Evolutionary conservation across 2,888 invertebrate genomes (phyloP), one percentile per base, ranked within the genome.

Genomic region (Campaea margaritaria): DNA sequence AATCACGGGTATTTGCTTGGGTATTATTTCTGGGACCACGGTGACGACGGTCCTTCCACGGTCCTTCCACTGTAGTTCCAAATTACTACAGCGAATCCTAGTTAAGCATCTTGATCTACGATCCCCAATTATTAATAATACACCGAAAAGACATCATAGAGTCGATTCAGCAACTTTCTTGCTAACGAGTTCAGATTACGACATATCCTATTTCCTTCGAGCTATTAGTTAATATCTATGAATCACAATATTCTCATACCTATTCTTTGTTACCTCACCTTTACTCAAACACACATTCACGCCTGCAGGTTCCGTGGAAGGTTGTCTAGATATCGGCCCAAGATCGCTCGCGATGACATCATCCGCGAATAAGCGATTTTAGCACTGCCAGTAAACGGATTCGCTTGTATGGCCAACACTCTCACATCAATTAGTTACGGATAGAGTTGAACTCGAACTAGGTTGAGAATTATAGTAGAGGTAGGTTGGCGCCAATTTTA

Each of bases 271-370:
- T 58, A 52, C 38, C 43, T 52, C 58, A 58, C 53, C 53, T 58
- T 54, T 41, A 15, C 44, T 43, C 16, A 49, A 45, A 54, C 59
- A 54, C 42, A 49, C 36, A 36, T 55, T 31, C 47, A n/a, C 8
- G 15, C 46, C 51, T 31, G 36, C n/a, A 14, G 21, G 28, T 10
- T 14, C 39, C 2, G 36, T 34, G 56, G 52, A 58, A 62, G 62
- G 57, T 62, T 53, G 42, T 48, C 49, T 51, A 51, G 52, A 49
- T 45, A 53, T 57, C 55, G 47, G n/a, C 57, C 60, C 66, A 64
- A 68, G 67, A 70, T 67, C 68, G 62, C 48, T 54, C 15, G 45
- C 43, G 53, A 67, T 72, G 71, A 70, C 70, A 70, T 74, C 70
- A 71, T 61, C 64, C 15, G 54, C 45, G 38, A 58, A 57, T 50